Evolutionary conservation across 2,797 vertebrate genomes (phyloP), one percentile per base, ranked within the genome.

Genomic region (Amazonetta brasiliensis): DNA sequence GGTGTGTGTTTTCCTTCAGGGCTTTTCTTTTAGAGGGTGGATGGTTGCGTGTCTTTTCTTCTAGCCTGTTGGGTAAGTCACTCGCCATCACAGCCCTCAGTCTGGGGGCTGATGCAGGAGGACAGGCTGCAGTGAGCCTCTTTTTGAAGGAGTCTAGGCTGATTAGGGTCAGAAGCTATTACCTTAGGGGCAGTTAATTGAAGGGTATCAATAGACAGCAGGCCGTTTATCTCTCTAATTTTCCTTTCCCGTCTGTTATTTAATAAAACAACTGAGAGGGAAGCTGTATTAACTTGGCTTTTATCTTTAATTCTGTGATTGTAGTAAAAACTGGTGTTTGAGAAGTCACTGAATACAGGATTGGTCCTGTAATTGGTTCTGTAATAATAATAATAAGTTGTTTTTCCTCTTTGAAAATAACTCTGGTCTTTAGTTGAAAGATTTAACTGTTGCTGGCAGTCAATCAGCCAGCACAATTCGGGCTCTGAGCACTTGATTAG

Each of bases 361-460:
- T 50, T 64, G 86, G 43, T 43, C 43, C 43, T 43, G 43, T 43
- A 94, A 87, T 90, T 83, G 81, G 48, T 85, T 95, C 72, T 78
- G 25, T 92, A 95, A 84, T 91, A 96, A 87, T 86, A 88, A 85
- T 50, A 92, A 69, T 22, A 72, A 92, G 60, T 85, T 85, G 48
- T 84, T 95, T 96, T 92, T 17, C 41, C 44, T 90, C 90, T 95
- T 95, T 93, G 86, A 95, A 96, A 95, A 89, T 89, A 95, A 95
- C 91, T 90, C 76, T 30, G 6, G 81, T 85, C 80, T 59, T 89
- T 85, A 87, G 44, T 78, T 78, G 69, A 89, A 91, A 85, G 72
- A 83, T 83, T 92, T 95, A 87, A 56, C 64, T 2, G 0, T 93
- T 83, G 33, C 81, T 80, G 54, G 78, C 81, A 95, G 90, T 95